Evolutionary conservation across 1,140 invertebrate genomes (phyloP).

Genomic region (Aphelinus atriplicis): DNA sequence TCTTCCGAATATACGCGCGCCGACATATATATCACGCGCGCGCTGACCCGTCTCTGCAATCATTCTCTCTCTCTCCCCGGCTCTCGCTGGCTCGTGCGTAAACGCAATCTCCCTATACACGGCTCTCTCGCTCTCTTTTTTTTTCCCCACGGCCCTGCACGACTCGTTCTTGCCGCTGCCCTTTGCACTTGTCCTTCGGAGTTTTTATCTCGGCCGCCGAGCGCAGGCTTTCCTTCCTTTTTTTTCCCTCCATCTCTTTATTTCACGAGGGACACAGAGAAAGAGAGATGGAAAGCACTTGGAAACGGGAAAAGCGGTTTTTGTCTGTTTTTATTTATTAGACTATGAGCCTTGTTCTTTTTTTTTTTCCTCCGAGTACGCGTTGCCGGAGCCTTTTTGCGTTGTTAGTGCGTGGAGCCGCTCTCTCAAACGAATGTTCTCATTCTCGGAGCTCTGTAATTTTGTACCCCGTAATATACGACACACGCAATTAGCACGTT

Average conservation of each 20-base stretch:
- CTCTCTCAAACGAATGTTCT: not conserved
- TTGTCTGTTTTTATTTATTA: constrained; percentile 23
- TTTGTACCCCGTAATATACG: no score
- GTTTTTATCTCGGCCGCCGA: not conserved
- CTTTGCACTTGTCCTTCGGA: not conserved
- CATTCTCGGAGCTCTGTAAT: not conserved
- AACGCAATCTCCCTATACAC: not conserved
- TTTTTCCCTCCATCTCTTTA: not conserved
- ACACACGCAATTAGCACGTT: no score
- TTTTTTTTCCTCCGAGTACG: no score
- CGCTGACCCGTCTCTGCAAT: constrained; percentile 43
- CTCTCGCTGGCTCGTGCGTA: not conserved
- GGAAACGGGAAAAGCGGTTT: constrained; percentile 45
- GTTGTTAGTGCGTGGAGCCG: not conserved
- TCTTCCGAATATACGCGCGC: not conserved
- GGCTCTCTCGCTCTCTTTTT: not conserved
- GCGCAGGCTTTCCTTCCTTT: not conserved
- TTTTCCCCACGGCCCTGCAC: not conserved
- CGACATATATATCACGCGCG: not conserved
- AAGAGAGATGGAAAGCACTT: constrained; percentile 43
- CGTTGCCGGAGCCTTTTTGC: not conserved
- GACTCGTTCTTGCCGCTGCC: not conserved
- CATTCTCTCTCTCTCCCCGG: constrained; percentile 43
- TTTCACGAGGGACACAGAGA: constrained; percentile 26
- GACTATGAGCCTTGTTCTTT: no score